phyloP scores from a whole-genome alignment of 1,140 invertebrate genomes.

The Caenorhabditis remanei region DNA sequence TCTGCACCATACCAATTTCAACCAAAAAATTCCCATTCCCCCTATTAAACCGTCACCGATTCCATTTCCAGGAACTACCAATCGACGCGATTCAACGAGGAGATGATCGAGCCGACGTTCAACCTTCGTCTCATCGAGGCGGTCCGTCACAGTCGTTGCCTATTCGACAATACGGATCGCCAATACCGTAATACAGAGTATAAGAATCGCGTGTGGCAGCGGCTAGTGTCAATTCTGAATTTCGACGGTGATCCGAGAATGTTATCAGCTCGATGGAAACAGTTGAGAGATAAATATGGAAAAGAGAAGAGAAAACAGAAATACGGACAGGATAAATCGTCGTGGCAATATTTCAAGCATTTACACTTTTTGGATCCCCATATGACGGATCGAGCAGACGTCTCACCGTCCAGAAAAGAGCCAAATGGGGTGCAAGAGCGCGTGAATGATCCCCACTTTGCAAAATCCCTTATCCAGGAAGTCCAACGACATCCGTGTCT shows the following conservation, averaged over 20 bases:
- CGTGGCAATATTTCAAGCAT: constrained; percentile 68
- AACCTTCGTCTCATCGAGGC: constrained; percentile 68
- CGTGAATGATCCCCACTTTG: constrained; percentile 59
- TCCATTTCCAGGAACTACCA: neutral
- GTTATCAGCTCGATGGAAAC: constrained; percentile 62
- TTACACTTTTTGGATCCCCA: constrained; percentile 65
- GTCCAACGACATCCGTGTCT: constrained; percentile 66
- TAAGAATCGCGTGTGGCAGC: constrained; percentile 60
- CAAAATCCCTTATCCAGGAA: constrained; percentile 57
- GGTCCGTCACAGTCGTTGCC: constrained; percentile 62
- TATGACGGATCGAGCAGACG: constrained; percentile 61
- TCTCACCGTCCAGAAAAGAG: constrained; percentile 56
- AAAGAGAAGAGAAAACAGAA: constrained; percentile 67
- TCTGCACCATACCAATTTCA: too few species aligned
- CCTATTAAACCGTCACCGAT: too few species aligned
- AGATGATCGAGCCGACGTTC: constrained; percentile 65
- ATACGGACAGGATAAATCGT: constrained; percentile 53
- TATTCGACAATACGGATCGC: constrained; percentile 65
- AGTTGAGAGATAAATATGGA: constrained; percentile 65
- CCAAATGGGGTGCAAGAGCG: constrained; percentile 23
- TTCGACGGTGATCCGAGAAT: constrained; percentile 65
- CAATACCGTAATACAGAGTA: constrained; percentile 65
- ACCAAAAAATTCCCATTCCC: neutral
- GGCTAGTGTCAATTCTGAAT: constrained; percentile 46
- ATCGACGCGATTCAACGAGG: constrained; percentile 13